Evolutionary conservation across 2,797 vertebrate species (phyloP).

Genomic region (Betta splendens): DNA sequence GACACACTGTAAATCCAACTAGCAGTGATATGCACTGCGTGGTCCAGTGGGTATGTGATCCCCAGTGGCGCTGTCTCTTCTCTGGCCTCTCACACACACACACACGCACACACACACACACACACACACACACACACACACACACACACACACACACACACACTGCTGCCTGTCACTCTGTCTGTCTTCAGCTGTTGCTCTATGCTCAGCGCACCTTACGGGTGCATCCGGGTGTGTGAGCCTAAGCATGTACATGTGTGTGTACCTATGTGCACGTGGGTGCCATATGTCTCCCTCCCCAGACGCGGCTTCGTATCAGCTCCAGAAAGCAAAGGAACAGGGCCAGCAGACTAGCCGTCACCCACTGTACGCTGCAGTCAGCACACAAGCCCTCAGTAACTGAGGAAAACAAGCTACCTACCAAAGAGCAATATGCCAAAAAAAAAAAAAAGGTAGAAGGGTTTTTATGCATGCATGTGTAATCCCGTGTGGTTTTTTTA

Average conservation of each 20-base stretch:
- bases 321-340: constrained; percentile 85
- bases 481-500: constrained; percentile 72
- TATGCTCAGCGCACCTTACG: constrained; percentile 77
- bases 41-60: constrained; percentile 41
- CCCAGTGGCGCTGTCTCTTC: constrained; percentile 24
- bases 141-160: too few relatives aligned
- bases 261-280: constrained; percentile 45
- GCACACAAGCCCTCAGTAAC: constrained; percentile 62
- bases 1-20: constrained; percentile 17
- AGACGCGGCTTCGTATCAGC: constrained; percentile 87
- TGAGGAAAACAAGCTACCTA: constrained; percentile 55
- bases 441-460: constrained; percentile 30
- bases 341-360: constrained; percentile 87
- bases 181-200: constrained; percentile 83
- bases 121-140: too few relatives aligned
- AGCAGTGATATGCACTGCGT: constrained; percentile 25
- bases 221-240: constrained; percentile 20
- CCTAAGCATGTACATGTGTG: constrained; percentile 35
- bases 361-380: constrained; percentile 53
- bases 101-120: constrained; percentile 69
- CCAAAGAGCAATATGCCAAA: constrained; percentile 69
- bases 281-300: constrained; percentile 90
- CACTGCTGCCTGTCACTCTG: constrained; percentile 87
- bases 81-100: constrained; percentile 58
- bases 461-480: constrained; percentile 79